Evolutionary conservation across 2,113 vertebrate species (phyloP).

Genomic region (Ginglymostoma cirratum): DNA sequence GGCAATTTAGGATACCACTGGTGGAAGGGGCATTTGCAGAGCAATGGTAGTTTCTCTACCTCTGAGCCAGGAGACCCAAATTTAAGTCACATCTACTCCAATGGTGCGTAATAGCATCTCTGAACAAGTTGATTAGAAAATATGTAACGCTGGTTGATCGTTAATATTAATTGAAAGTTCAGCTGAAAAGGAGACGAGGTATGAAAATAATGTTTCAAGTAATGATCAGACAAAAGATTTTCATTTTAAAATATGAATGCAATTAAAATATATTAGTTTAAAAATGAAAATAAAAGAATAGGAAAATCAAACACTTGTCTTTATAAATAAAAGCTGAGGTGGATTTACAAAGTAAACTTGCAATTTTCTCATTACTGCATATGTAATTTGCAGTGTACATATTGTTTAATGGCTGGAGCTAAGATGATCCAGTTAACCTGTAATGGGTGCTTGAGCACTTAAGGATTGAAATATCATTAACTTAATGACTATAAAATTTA

Average conservation of each 20-base stretch:
- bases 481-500: conserved; percentile 12
- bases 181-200: background rate
- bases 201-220: background rate
- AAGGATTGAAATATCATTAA: conserved; percentile 27
- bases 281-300: too few species aligned
- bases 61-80: too few species aligned
- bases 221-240: background rate
- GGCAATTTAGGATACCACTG: background rate
- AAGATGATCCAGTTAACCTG: conserved; percentile 30
- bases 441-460: conserved; percentile 3
- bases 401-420: background rate
- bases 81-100: too few species aligned
- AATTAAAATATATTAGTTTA: background rate
- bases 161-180: background rate
- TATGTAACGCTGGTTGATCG: too few species aligned
- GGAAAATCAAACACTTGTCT: background rate
- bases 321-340: background rate
- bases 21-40: too few species aligned
- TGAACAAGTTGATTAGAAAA: too few species aligned
- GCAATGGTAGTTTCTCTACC: too few species aligned
- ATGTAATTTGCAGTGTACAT: background rate
- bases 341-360: background rate
- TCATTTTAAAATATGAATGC: background rate
- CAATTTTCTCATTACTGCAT: conserved; percentile 8
- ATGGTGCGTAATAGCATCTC: too few species aligned